A percentile compares a stretch with the other conserved stretches of the same genome.
phyloP scores from a whole-genome alignment of 92 coral and sea anemone species.

The Anthopleura xanthogrammica region DNA sequence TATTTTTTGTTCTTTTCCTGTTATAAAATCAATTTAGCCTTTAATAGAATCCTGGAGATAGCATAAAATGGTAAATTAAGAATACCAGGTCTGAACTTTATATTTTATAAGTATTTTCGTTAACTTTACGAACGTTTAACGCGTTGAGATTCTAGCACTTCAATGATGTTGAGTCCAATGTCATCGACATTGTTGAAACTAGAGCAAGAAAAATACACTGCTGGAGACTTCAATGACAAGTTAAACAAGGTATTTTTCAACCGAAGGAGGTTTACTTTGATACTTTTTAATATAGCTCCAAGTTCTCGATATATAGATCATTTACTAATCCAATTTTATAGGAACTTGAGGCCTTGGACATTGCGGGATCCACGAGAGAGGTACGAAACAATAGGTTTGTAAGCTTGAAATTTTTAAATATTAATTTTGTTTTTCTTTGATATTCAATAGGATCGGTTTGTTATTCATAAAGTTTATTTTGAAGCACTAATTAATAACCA shows the following conservation, averaged over 20 bases:
- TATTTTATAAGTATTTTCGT: too few relatives aligned
- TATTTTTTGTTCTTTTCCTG: background rate
- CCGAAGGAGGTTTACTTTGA: background rate
- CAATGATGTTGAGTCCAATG: background rate
- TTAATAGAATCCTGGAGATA: background rate
- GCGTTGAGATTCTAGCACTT: background rate
- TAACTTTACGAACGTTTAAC: background rate
- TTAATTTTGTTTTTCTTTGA: background rate
- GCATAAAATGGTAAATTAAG: background rate
- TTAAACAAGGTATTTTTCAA: background rate
- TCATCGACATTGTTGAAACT: background rate
- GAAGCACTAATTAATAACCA: conserved; percentile 54
- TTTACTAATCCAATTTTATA: background rate
- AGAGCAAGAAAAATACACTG: conserved; percentile 4
- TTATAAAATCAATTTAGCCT: background rate
- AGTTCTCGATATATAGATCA: too few relatives aligned
- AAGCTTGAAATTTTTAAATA: background rate
- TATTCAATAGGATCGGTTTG: conserved; percentile 48
- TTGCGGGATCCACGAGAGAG: conserved; percentile 14
- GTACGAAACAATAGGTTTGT: background rate
- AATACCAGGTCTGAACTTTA: too few relatives aligned
- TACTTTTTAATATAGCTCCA: background rate
- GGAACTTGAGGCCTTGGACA: conserved; percentile 14
- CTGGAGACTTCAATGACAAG: background rate
- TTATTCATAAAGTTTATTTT: conserved; percentile 57